A percentile compares a stretch with the other conserved stretches of the same genome.
Evolutionary conservation across 2,113 vertebrate genomes (phyloP).

Genomic region (Ceratotherium simum): DNA sequence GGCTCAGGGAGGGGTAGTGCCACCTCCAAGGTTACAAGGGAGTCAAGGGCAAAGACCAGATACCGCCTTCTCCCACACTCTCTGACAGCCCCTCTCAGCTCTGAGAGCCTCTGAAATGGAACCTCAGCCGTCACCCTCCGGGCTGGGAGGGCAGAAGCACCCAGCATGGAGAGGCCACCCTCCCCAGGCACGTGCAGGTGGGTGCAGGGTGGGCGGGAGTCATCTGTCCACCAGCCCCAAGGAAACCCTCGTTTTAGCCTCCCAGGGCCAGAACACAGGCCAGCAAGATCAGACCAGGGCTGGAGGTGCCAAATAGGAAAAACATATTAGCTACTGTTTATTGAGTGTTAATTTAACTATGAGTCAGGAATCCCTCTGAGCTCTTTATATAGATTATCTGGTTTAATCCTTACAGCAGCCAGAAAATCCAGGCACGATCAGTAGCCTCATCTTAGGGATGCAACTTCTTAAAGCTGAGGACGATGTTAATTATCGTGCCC

Average conservation of each 20-base stretch:
- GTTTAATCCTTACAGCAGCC: background rate
- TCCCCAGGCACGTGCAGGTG: fast-evolving
- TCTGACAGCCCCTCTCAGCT: background rate
- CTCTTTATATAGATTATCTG: background rate
- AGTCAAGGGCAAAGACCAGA: conserved; percentile 56
- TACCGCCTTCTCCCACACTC: background rate
- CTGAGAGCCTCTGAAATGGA: background rate
- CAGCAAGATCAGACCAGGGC: background rate
- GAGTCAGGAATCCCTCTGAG: conserved; percentile 41
- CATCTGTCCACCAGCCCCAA: background rate
- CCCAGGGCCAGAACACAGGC: background rate
- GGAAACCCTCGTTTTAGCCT: background rate
- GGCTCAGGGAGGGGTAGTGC: background rate
- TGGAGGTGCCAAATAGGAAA: background rate
- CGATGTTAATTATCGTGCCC: background rate
- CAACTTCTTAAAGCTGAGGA: background rate
- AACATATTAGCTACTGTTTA: background rate
- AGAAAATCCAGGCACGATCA: background rate
- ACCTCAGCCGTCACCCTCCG: background rate
- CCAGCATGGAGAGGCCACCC: background rate
- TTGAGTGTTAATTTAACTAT: background rate
- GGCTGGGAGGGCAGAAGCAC: background rate
- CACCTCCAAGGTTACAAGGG: conserved; percentile 37
- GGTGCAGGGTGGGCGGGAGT: background rate
- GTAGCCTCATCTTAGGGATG: background rate